Conservation (phyloP, 1,140 invertebrate species). For the Rhysida immarginata region DNA sequence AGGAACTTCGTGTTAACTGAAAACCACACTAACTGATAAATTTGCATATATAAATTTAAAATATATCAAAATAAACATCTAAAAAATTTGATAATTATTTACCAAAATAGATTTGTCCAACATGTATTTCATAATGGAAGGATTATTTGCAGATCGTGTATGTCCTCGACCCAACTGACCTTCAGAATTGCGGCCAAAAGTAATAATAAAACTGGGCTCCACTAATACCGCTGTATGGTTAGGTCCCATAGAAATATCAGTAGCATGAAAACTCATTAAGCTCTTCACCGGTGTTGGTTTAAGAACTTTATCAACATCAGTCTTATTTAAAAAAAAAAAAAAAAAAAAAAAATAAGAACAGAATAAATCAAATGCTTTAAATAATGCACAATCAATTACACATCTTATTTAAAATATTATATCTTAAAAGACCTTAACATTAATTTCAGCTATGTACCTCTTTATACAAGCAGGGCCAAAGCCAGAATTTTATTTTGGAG, state of each 20-base stretch:
- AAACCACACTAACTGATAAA: too few species aligned
- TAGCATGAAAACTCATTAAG: slow-evolving; percentile 30
- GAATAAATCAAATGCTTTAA: background rate
- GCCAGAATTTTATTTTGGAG: too few species aligned
- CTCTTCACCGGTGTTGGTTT: slow-evolving; percentile 31
- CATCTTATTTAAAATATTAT: too few species aligned
- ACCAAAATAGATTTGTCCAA: slow-evolving; percentile 38
- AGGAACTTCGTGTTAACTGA: too few species aligned
- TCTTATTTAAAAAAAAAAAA: slow-evolving; percentile 19
- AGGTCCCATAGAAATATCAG: slow-evolving; percentile 38
- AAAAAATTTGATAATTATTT: slow-evolving; percentile 23
- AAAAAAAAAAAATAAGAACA: background rate
- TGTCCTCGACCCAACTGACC: slow-evolving; percentile 41
- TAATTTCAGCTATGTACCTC: too few species aligned
- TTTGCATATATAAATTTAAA: too few species aligned
- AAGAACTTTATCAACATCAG: slow-evolving; percentile 33
- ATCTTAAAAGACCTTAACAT: too few species aligned
- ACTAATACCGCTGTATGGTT: slow-evolving; percentile 44
- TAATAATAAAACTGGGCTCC: slow-evolving; percentile 46
- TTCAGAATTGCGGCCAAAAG: slow-evolving; percentile 46
- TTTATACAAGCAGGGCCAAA: too few species aligned
- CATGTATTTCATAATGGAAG: slow-evolving; percentile 39
- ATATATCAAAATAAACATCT: too few species aligned
- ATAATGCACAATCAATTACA: too few species aligned
- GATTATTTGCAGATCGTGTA: slow-evolving; percentile 26